Evolutionary conservation across 2,888 invertebrate genomes (phyloP), one percentile per base, ranked within the genome.

Genomic region (Agrenia bidenticulata): DNA sequence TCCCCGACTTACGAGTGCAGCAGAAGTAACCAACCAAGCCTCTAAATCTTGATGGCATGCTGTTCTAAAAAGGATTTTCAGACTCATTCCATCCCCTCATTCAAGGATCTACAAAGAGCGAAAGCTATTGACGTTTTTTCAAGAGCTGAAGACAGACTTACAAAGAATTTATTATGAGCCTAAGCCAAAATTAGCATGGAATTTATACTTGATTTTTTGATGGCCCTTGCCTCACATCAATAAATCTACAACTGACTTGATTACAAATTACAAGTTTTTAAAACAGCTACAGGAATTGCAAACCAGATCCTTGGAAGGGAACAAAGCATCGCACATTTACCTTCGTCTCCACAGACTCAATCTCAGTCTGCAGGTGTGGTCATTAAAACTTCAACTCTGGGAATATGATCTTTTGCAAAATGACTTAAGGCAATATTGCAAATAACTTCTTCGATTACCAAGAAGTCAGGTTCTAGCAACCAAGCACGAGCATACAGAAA

Each of bases 341-440:
- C n/a, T n/a, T n/a, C n/a, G n/a, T n/a, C n/a, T n/a, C n/a, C n/a
- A n/a, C n/a, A n/a, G n/a, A n/a, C n/a, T n/a, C n/a, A n/a, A n/a
- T n/a, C n/a, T n/a, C n/a, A n/a, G n/a, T n/a, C 26, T 55, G 55
- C 55, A 55, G 55, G 55, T 55, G 55, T 55, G 55, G 32, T 55
- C 45, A 19, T 45, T 17, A 45, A 45, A 45, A 45, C 45, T 45
- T 45, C 45, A 45, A 15, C 45, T 51, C 19, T 21, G n/a, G n/a
- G 19, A 51, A 51, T 21, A 4, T 26, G 32, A 17, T 27, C 26
- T n/a, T 7, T 55, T 13, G 55, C 45, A n/a, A 45, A 45, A 45
- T 45, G 45, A 45, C 45, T 45, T 11, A 45, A 5, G 45, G 45
- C n/a, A 15, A 45, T 45, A 45, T 45, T 45, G n/a, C 45, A 15